phyloP scores from a whole-genome alignment of 2,797 vertebrate genomes.

The Ibycter americanus region DNA sequence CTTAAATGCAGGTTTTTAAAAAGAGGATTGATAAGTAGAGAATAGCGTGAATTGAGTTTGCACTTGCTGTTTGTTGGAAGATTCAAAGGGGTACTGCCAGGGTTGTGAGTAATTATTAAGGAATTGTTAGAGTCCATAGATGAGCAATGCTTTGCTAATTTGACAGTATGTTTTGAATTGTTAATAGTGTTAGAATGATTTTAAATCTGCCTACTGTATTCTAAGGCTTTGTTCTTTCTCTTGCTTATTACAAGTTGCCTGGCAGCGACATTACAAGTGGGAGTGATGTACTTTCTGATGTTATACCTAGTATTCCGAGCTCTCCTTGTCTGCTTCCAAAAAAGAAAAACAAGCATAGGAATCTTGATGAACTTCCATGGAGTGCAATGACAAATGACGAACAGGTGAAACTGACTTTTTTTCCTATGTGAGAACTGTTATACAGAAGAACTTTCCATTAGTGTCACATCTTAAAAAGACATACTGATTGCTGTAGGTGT shows the following conservation, averaged over 20 bases:
- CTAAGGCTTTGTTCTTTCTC: constrained; percentile 37
- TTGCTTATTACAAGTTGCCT: constrained; percentile 83
- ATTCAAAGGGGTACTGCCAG: neutral
- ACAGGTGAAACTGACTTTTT: constrained; percentile 79
- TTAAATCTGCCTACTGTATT: neutral
- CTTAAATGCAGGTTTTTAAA: neutral
- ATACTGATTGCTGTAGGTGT: neutral
- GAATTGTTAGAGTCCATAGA: neutral
- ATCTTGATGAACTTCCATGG: constrained; percentile 97
- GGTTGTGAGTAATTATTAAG: neutral
- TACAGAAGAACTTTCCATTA: neutral
- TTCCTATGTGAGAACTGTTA: neutral
- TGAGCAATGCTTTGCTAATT: constrained; percentile 11
- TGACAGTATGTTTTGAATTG: neutral
- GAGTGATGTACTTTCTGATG: constrained; percentile 96
- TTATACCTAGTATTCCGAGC: constrained; percentile 96
- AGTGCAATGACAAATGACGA: constrained; percentile 99
- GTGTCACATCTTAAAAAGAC: neutral
- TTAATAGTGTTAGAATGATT: neutral
- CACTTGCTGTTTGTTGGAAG: neutral
- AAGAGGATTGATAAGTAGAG: neutral
- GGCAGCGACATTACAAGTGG: constrained; percentile 96
- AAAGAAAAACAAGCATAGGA: constrained; percentile 93
- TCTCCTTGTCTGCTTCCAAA: constrained; percentile 94
- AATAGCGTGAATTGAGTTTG: neutral